Base-by-base conservation (phyloP, 2,797 vertebrate species). In the Octomys mimax region DNA sequence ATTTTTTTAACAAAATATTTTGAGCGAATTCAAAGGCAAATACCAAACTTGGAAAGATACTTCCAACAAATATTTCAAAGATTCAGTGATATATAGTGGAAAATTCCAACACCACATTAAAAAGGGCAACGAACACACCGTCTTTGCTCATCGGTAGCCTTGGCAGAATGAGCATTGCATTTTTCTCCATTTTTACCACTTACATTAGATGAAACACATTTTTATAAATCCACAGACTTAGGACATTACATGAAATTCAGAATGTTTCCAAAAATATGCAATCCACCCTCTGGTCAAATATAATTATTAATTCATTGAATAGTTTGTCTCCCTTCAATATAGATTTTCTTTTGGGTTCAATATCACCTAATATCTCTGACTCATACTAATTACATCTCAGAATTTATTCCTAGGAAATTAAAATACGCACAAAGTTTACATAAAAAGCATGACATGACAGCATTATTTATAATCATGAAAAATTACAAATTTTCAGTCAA, bases 331-430 rank as follows among this genome's bases (percentile, higher is more conserved):
- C 28, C 42, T 91, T 52, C 13, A 80, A 85, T 68, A 84, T 4
- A 75, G 19, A 39, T 91, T 93, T 93, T 10, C 71, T 46, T 92
- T 87, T 83, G 52, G 49, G 19, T 64, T 49, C 49, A 87, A 83
- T 92, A 75, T 21, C 86, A 83, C 21, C 46, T 89, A 89, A 82
- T 1, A 79, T 62, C 10, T 96, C 73, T 64, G 59, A 95, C 16
- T 54, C 71, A 89, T 1, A 71, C 42, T 92, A 36, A 94, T 77
- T 92, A 90, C n/a, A 87, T 92, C 92, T 87, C 86, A 36, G 39
- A 91, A 86, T 89, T 96, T 91, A 89, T 83, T 49, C 24, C 79
- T 71, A 95, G 92, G 18, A 77, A 87, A 87, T 64, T 79, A 26
- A 93, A 95, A 87, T 26, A 68, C 22, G 81, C 22, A 82, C 9